Evolutionary conservation across 2,797 vertebrate species (phyloP).

Genomic region (Gallirallus australis): DNA sequence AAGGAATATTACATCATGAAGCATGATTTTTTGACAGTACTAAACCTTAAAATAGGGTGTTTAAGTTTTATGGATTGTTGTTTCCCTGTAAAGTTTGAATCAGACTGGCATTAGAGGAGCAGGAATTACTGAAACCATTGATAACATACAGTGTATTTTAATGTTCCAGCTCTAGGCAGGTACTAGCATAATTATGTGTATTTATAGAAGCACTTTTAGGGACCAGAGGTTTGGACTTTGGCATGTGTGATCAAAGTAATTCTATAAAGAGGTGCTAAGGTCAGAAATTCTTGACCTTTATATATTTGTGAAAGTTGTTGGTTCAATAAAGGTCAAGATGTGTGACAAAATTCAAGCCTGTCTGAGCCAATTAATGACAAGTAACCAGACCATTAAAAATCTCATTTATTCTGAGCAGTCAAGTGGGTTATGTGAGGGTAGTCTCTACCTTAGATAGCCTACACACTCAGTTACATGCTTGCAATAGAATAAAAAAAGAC

Average conservation of each 20-base stretch:
- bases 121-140: background rate
- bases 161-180: background rate
- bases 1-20: background rate
- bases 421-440: slow-evolving; percentile 51
- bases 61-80: background rate
- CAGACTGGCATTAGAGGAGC: background rate
- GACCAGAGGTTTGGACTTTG: slow-evolving; percentile 32
- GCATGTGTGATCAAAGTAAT: slow-evolving; percentile 44
- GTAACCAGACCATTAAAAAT: slow-evolving; percentile 55
- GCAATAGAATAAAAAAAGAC: slow-evolving; percentile 14
- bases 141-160: slow-evolving; percentile 5
- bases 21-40: background rate
- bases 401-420: slow-evolving; percentile 66
- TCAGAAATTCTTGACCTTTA: slow-evolving; percentile 60
- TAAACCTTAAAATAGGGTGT: background rate
- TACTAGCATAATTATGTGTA: slow-evolving; percentile 8
- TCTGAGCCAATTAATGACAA: slow-evolving; percentile 71
- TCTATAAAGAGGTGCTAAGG: slow-evolving; percentile 32
- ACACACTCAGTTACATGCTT: background rate
- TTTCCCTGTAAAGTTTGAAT: background rate
- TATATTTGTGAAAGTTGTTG: slow-evolving; percentile 56
- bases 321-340: slow-evolving; percentile 71
- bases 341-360: slow-evolving; percentile 68
- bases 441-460: background rate
- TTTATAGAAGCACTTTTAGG: slow-evolving; percentile 44